These are phyloP conservation scores for Sebastolobus altivelis DNA, from an alignment of 2,797 vertebrate genomes.

Conservation along the genomic window DNA sequence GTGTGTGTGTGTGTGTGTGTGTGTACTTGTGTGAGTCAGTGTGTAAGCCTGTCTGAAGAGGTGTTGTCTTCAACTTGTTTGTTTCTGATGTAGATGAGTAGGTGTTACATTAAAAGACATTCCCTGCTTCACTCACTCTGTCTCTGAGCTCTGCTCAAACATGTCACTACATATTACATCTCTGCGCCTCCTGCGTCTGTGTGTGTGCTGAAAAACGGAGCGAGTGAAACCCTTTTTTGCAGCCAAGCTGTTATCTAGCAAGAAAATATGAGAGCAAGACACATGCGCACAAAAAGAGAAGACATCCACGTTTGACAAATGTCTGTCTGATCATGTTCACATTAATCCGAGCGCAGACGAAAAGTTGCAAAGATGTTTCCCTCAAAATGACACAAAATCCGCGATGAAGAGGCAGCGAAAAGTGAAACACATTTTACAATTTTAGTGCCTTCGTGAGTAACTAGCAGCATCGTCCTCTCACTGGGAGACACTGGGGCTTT, in stretches of 20 bases:
- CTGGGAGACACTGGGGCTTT: not conserved
- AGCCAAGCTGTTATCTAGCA: constrained; percentile 39
- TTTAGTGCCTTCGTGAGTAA: constrained; percentile 14
- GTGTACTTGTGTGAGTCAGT: constrained; percentile 30
- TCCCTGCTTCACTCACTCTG: constrained; percentile 66
- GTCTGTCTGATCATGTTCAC: constrained; percentile 35
- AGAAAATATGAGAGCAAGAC: constrained; percentile 18
- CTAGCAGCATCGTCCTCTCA: not conserved
- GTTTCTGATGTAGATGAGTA: constrained; percentile 70
- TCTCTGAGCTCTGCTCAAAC: constrained; percentile 71
- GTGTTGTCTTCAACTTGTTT: constrained; percentile 64
- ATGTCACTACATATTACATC: constrained; percentile 72
- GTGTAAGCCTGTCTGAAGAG: constrained; percentile 40
- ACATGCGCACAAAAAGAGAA: constrained; percentile 3
- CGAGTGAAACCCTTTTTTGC: constrained; percentile 31
- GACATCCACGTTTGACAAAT: constrained; percentile 23
- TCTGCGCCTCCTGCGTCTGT: constrained; percentile 14
- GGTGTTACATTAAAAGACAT: constrained; percentile 74
- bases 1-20: constrained; percentile 7
- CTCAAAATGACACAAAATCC: constrained; percentile 2
- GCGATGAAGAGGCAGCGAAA: not conserved
- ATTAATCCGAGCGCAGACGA: constrained; percentile 24
- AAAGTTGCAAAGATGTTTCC: constrained; percentile 24
- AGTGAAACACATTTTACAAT: constrained; percentile 6
- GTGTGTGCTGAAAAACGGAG: not conserved